Evolutionary conservation across 2,888 invertebrate species (phyloP).

Genomic region (Nemotelus pantherinus): DNA sequence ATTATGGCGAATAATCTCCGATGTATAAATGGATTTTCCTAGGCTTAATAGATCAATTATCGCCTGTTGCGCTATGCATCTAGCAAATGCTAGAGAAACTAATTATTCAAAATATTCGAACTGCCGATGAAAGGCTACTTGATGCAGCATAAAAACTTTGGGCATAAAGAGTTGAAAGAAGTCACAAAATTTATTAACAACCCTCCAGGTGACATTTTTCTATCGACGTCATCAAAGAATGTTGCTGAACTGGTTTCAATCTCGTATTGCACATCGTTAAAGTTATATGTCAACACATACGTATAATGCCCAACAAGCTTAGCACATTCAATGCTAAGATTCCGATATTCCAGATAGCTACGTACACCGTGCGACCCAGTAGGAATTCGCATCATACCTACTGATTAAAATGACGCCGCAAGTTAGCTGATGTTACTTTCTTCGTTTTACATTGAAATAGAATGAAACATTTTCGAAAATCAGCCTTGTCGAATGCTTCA

Average conservation of each 20-base stretch:
- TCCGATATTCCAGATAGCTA: slow-evolving; percentile 1
- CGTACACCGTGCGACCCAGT: neutral
- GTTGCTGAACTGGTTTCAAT: slow-evolving; percentile 71
- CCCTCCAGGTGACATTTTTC: slow-evolving; percentile 68
- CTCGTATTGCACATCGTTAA: slow-evolving; percentile 32
- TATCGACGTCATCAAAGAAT: slow-evolving; percentile 70
- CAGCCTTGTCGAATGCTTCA: too few species aligned
- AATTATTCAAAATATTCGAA: too few species aligned
- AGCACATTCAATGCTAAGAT: slow-evolving; percentile 16
- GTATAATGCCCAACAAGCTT: slow-evolving; percentile 30
- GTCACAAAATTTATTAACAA: slow-evolving; percentile 39
- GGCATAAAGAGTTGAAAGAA: slow-evolving; percentile 17
- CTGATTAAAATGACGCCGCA: neutral
- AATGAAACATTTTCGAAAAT: neutral
- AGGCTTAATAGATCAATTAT: too few species aligned
- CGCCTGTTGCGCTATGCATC: too few species aligned
- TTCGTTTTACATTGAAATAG: neutral
- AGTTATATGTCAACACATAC: neutral
- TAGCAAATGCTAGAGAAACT: too few species aligned
- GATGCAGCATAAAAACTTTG: neutral
- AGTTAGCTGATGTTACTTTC: neutral
- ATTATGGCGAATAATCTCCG: too few species aligned
- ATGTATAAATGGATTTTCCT: too few species aligned
- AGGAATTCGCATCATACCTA: neutral
- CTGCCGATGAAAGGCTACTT: neutral